Percentiles rank a stretch among this genome's conserved stretches.
phyloP scores from a whole-genome alignment of 2,888 invertebrate species.

The Tipula vernalis region DNA sequence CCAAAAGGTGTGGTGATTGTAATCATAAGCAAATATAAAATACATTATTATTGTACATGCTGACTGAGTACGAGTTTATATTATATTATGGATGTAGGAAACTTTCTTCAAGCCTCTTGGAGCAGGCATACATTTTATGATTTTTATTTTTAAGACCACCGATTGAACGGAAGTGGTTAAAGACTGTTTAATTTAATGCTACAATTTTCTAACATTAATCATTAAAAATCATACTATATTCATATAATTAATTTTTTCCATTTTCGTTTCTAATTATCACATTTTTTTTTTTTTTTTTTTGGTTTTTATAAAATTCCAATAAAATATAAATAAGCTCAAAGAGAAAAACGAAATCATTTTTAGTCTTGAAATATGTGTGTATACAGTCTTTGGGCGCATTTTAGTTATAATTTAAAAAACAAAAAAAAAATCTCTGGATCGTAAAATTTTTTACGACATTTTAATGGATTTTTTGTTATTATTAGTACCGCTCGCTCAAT shows the following conservation, averaged over 20 bases:
- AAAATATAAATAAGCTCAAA: background rate
- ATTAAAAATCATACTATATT: background rate
- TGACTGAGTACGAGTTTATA: background rate
- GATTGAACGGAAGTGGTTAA: background rate
- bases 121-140: background rate
- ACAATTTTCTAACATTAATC: background rate
- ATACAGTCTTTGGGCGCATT: background rate
- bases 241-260: background rate
- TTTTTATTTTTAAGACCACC: background rate
- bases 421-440: constrained; percentile 5
- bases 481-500: constrained; percentile 7
- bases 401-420: background rate
- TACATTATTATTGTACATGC: background rate
- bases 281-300: background rate
- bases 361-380: background rate
- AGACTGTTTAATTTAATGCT: background rate
- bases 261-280: constrained; percentile 4
- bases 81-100: background rate
- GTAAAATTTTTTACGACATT: constrained; percentile 11
- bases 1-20: background rate
- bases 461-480: constrained; percentile 6
- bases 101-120: background rate
- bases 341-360: background rate
- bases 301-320: background rate
- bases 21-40: background rate